Base-by-base conservation (phyloP, 1,140 invertebrate species). In the Pollicipes pollicipes region DNA sequence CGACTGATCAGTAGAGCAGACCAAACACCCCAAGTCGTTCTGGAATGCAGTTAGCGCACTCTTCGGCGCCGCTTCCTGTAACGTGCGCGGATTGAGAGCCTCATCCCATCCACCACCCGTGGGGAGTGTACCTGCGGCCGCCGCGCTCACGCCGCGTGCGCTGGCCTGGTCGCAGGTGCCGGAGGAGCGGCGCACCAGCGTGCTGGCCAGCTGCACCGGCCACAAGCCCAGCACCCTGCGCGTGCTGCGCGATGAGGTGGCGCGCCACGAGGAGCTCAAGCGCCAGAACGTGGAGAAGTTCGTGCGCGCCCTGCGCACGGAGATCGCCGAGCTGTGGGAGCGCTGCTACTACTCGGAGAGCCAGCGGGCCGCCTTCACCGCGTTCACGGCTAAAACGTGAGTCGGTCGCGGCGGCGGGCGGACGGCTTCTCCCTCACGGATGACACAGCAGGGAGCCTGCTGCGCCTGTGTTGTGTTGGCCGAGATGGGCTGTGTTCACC, bases 251-350 rank as follows among this genome's bases (percentile, higher is more conserved):
- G 75, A 77, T 37, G 87, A 89, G 79, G 79, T 89, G 28, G 78
- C 82, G 30, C 79, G 83, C 17, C 88, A 85, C 76, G 85, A 88
- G 76, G 77, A 82, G 58, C 79, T 86, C 13, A 86, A 88, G 68
- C 78, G 80, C 13, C 82, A 86, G 74, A 88, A 88, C 77, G 83
- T 89, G 0, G 82, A 85, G 78, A 82, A 83, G 69, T 90, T 90
- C 77, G 81, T 92, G 35, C 83, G 84, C 0, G 85, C 86, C 75
- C 78, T 88, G 2, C 82, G 89, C 6, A 76, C 80, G 1, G 87
- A 92, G 76, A 82, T 92, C 13, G 77, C 80, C 70, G 76, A 84
- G 68, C 84, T 86, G 79, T 92, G 89, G 88, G 84, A 89, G 71
- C 83, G 84, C 74, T 87, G 88, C 69, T 84, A 85, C 76, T 86